phyloP scores from a whole-genome alignment of 2,888 invertebrate species.

The Harpalus rufipes region DNA sequence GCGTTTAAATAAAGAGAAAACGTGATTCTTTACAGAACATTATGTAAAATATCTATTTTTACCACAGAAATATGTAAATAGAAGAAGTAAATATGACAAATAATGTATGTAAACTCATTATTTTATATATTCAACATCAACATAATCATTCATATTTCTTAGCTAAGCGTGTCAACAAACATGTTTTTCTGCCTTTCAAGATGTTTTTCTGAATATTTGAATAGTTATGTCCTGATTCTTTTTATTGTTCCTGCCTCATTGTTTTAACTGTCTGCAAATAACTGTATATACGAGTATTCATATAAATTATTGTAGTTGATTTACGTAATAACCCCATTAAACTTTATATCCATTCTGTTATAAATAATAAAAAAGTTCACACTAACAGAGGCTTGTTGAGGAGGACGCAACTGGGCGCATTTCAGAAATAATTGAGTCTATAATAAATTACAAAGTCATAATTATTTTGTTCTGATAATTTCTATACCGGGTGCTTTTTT shows the following conservation, averaged over 20 bases:
- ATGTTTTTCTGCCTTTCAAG: conserved; percentile 2
- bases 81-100: neutral
- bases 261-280: neutral
- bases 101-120: neutral
- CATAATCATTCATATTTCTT: neutral
- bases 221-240: conserved; percentile 6
- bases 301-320: neutral
- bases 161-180: neutral
- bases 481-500: no score
- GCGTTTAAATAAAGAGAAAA: neutral
- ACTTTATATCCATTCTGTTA: conserved; percentile 2
- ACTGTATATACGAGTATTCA: neutral
- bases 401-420: no score
- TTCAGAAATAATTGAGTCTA: no score
- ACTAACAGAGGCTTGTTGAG: neutral
- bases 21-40: neutral
- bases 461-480: no score
- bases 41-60: neutral
- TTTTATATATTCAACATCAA: neutral
- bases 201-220: conserved; percentile 1
- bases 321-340: neutral
- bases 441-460: no score
- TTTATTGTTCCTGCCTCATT: neutral
- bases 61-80: neutral
- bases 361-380: conserved; percentile 18